Conservation (phyloP, 2,888 invertebrate genomes). For the Molanna angustata region DNA sequence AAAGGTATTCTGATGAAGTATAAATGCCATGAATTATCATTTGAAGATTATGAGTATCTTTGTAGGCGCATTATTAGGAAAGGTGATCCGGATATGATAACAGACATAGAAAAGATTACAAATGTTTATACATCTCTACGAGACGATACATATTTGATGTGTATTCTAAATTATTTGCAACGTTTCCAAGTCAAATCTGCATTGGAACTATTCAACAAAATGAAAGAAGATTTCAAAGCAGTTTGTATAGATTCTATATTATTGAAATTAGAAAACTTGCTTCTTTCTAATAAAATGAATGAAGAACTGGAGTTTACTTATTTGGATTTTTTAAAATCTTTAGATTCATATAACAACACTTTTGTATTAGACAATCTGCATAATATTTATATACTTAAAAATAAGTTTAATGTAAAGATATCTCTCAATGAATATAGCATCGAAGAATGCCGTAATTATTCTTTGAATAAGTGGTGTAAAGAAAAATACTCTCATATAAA, state of each 20-base stretch:
- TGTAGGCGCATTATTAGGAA: slow-evolving; percentile 23
- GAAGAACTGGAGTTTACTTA: slow-evolving; percentile 46
- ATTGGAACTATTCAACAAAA: slow-evolving; percentile 20
- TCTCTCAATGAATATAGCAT: slow-evolving; percentile 25
- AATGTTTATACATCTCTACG: slow-evolving; percentile 22
- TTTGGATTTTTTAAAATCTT: slow-evolving; percentile 47
- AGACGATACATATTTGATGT: slow-evolving; percentile 28
- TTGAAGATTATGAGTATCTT: slow-evolving; percentile 28
- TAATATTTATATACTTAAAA: slow-evolving; percentile 27
- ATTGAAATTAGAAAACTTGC: slow-evolving; percentile 47
- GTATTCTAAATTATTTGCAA: slow-evolving; percentile 25
- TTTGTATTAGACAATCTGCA: slow-evolving; percentile 15
- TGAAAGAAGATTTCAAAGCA: slow-evolving; percentile 20
- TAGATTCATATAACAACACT: slow-evolving; percentile 10
- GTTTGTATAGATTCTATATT: slow-evolving; percentile 19
- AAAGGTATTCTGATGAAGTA: slow-evolving; percentile 28
- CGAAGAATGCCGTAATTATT: slow-evolving; percentile 15
- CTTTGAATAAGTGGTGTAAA: slow-evolving; percentile 26
- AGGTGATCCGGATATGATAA: slow-evolving; percentile 27
- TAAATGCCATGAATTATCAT: slow-evolving; percentile 24
- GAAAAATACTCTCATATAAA: slow-evolving; percentile 5
- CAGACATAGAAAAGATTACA: slow-evolving; percentile 28
- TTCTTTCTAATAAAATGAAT: slow-evolving; percentile 37
- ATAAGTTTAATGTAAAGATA: slow-evolving; percentile 23
- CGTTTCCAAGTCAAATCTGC: slow-evolving; percentile 20